These are phyloP conservation scores for Corythucha ciliata DNA, from an alignment of 2,888 invertebrate species.

Conservation along the genomic window DNA sequence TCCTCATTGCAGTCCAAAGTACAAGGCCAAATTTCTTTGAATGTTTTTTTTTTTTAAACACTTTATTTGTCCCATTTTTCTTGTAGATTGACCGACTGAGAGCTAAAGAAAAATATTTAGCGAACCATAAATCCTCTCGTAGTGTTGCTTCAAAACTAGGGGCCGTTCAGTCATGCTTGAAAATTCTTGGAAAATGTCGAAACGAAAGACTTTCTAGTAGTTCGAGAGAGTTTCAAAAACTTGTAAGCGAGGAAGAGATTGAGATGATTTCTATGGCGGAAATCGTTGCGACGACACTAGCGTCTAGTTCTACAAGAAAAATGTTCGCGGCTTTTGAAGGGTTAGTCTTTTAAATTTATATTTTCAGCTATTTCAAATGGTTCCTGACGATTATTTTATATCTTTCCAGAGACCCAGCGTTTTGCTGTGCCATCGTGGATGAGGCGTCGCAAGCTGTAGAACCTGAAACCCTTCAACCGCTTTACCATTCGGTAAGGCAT, in stretches of 20 bases:
- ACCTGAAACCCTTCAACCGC: slow-evolving; percentile 68
- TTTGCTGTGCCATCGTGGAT: slow-evolving; percentile 59
- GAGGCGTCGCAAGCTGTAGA: slow-evolving; percentile 84
- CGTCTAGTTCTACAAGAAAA: slow-evolving; percentile 40
- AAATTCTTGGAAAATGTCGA: too few species aligned
- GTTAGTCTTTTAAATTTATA: neutral
- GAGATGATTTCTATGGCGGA: slow-evolving; percentile 50
- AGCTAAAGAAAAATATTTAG: too few species aligned
- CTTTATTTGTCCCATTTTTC: too few species aligned
- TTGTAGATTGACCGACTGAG: too few species aligned
- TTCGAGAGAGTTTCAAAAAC: slow-evolving; percentile 5
- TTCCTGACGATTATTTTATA: neutral
- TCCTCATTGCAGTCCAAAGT: too few species aligned
- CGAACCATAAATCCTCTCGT: too few species aligned
- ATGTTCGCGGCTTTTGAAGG: slow-evolving; percentile 9
- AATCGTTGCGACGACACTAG: slow-evolving; percentile 61
- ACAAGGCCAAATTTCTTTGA: too few species aligned
- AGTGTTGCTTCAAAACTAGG: too few species aligned
- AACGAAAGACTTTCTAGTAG: slow-evolving; percentile 7
- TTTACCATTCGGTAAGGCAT: slow-evolving; percentile 62
- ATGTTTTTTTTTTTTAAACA: too few species aligned
- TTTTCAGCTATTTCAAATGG: neutral
- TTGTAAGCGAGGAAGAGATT: slow-evolving; percentile 21
- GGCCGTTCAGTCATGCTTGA: too few species aligned
- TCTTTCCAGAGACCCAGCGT: slow-evolving; percentile 11